Evolutionary conservation across 2,888 invertebrate species (phyloP), one percentile per base, ranked within the genome.

Genomic region (Erpobdella octoculata): DNA sequence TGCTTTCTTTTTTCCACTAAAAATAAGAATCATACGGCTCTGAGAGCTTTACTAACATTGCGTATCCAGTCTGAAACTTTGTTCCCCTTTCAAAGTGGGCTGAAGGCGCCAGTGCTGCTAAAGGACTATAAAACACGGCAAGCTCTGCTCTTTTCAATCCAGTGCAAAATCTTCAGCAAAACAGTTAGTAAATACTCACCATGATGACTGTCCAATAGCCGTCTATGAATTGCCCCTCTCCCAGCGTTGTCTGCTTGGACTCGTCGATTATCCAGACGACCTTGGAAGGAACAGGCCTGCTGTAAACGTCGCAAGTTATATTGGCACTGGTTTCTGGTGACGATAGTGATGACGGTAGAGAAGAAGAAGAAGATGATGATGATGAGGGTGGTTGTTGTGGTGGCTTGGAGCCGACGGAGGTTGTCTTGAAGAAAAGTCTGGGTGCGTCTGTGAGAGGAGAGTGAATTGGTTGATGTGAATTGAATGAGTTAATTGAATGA

Each of bases 151-250:
- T n/a, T n/a, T n/a, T n/a, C n/a, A n/a, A n/a, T n/a, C n/a, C n/a
- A n/a, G n/a, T n/a, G n/a, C n/a, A n/a, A n/a, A n/a, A n/a, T n/a
- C n/a, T n/a, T n/a, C n/a, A n/a, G n/a, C n/a, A 41, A 41, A 9
- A 9, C 3, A 48, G 25, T 48, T 9, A 3, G 12, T 33, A 35
- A 65, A 6, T 62, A 64, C 67, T 36, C 12, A 71, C 71, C 66
- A 71, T 71, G 37, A 66, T 67, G 58, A 67, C 59, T 9, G 71
- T 67, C 71, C 71, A 71, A 35, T 31, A 71, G 2, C 67, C 67
- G 31, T 25, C 46, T 21, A 71, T 31, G 28, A 71, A 65, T 41
- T 71, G 53, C 9, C 67, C 71, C 31, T 58, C 66, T n/a, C 36
- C 71, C 35, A 71, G 35, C 12, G 15, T 58, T 21, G 65, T 25